Base-by-base conservation (phyloP, 2,113 vertebrate species). In the Hassar affinis region DNA sequence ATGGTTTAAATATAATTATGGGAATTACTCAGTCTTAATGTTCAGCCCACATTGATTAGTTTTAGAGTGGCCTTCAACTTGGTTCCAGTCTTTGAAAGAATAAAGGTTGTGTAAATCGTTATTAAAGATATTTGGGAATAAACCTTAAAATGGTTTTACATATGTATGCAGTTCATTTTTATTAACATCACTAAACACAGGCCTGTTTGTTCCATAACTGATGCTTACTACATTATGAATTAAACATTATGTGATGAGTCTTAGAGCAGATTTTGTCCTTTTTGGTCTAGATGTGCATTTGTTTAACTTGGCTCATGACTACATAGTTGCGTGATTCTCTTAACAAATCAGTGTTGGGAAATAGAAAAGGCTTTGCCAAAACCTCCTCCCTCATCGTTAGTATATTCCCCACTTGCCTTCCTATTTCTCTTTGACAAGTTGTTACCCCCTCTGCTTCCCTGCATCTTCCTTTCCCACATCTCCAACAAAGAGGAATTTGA, bases 51-150 rank as follows among this genome's bases (percentile, higher is more conserved):
- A 0, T n/a, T 14, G n/a, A 30, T 75, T 30, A 54, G 14, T 33
- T 35, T 69, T 22, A 6, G 10, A 35, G 10, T 22, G 33, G 6
- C 10, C 38, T 20, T 68, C 15, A 45, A 51, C n/a, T 7, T 22
- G 25, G 49, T 45, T 56, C 45, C 77, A 80, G 33, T 57, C 14
- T 77, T 81, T 81, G 57, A 27, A 68, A 51, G 57, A 18, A 38
- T 15, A 11, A 66, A 42, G 25, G 33, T 42, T 33, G 52, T 81
- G 27, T 45, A 51, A 69, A 30, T 68, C 14, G 0, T 68, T 38
- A 38, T 68, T 68, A 38, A 68, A 25, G 4, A 12, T 12, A 25
- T 35, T 38, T 20, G 4, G 9, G 11, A 69, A 38, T 22, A 38
- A 22, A 68, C 18, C 2, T 27, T 8, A 64, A 64, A 35, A 38